phyloP scores from a whole-genome alignment of 2,113 vertebrate species.

The Eubucco bourcierii region DNA sequence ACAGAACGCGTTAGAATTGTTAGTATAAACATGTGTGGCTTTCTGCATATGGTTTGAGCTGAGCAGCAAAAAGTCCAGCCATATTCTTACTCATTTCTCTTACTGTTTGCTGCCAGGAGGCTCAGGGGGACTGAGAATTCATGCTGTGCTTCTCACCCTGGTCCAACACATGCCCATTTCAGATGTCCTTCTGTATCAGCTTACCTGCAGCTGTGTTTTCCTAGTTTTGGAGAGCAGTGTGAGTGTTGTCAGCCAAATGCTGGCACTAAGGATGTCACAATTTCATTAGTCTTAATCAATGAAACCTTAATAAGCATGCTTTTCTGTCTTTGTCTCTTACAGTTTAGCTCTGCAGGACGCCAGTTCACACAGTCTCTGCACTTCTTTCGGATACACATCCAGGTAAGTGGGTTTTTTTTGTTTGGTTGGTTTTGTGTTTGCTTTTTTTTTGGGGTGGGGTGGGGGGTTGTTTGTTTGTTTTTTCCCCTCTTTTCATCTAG shows the following conservation, averaged over 20 bases:
- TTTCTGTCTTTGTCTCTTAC: neutral
- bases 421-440: no score
- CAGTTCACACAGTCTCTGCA: neutral
- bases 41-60: neutral
- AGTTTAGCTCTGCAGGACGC: neutral
- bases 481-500: neutral
- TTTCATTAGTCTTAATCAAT: neutral
- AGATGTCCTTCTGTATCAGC: neutral
- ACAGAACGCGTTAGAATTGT: neutral
- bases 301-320: neutral
- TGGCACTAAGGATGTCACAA: neutral
- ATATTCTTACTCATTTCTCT: neutral
- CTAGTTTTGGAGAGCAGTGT: neutral
- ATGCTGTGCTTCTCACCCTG: neutral
- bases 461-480: no score
- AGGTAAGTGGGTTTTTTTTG: accelerated
- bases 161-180: neutral
- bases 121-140: neutral
- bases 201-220: neutral
- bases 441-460: no score
- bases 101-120: neutral
- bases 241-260: neutral
- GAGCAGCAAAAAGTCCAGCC: neutral
- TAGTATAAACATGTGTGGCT: neutral
- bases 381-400: neutral